Conservation (phyloP, 1,140 invertebrate genomes). For the Heliothis subflexa region DNA sequence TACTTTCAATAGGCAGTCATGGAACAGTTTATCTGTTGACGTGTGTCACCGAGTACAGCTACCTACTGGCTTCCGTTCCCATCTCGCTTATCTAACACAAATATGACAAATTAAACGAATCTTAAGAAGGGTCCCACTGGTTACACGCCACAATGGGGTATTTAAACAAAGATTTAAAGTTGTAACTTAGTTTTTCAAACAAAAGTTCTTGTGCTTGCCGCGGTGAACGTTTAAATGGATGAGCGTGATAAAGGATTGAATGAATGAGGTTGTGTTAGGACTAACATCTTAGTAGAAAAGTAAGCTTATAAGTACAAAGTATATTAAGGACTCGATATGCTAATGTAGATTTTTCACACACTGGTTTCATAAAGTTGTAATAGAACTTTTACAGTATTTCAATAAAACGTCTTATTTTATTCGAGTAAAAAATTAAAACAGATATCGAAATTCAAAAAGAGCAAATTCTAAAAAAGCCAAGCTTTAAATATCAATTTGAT, state of each 20-base stretch:
- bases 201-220: conserved; percentile 18
- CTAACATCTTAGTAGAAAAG: too few relatives aligned
- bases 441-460: neutral
- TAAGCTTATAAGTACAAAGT: too few relatives aligned
- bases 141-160: conserved; percentile 58
- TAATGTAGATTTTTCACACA: too few relatives aligned
- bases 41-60: conserved; percentile 61
- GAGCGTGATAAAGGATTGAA: neutral
- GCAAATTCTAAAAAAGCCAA: neutral
- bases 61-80: conserved; percentile 76
- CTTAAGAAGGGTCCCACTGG: conserved; percentile 66
- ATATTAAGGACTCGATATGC: too few relatives aligned
- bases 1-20: conserved; percentile 30
- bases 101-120: conserved; percentile 80
- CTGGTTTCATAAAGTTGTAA: too few relatives aligned
- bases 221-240: neutral
- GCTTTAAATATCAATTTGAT: conserved; percentile 13
- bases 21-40: conserved; percentile 67
- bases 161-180: conserved; percentile 51
- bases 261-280: neutral
- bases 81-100: conserved; percentile 79
- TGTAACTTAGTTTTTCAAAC: neutral
- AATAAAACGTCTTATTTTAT: too few relatives aligned
- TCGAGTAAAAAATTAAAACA: too few relatives aligned
- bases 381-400: too few relatives aligned